Evolutionary conservation across 1,140 invertebrate genomes (phyloP).

Genomic region (Procambarus clarkii): DNA sequence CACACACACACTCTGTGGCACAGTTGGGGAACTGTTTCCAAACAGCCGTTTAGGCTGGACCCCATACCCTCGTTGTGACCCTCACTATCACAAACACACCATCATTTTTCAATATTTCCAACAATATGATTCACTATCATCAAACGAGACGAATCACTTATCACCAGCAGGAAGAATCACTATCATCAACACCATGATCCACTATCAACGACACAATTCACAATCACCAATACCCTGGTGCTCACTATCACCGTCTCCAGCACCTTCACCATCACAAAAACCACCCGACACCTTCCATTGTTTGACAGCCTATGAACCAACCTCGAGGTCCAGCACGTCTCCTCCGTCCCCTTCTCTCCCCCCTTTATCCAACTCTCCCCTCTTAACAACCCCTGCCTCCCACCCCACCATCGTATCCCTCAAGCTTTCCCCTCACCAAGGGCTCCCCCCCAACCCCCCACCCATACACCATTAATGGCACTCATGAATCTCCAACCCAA

Average conservation of each 20-base stretch:
- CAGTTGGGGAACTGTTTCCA: too few relatives aligned
- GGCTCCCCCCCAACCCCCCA: not conserved
- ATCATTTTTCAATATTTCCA: too few relatives aligned
- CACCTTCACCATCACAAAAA: not conserved
- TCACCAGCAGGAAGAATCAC: too few relatives aligned
- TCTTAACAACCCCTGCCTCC: not conserved
- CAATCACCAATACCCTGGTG: conserved; percentile 4
- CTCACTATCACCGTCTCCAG: too few relatives aligned
- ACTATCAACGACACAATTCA: not conserved
- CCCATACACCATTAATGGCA: conserved; percentile 39
- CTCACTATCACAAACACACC: too few relatives aligned
- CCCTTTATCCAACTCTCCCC: not conserved
- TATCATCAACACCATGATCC: too few relatives aligned
- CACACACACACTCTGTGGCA: too few relatives aligned
- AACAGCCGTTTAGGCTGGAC: too few relatives aligned
- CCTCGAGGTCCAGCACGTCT: not conserved
- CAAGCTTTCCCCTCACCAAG: not conserved
- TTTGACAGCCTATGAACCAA: not conserved
- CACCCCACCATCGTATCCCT: not conserved
- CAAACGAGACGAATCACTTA: too few relatives aligned
- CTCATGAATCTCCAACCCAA: conserved; percentile 1
- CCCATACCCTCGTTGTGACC: too few relatives aligned
- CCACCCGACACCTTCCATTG: not conserved
- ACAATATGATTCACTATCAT: too few relatives aligned
- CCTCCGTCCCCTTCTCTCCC: not conserved